These are phyloP conservation scores for Porites cylindrica DNA, from an alignment of 92 coral and sea anemone genomes.

Conservation along the genomic window DNA sequence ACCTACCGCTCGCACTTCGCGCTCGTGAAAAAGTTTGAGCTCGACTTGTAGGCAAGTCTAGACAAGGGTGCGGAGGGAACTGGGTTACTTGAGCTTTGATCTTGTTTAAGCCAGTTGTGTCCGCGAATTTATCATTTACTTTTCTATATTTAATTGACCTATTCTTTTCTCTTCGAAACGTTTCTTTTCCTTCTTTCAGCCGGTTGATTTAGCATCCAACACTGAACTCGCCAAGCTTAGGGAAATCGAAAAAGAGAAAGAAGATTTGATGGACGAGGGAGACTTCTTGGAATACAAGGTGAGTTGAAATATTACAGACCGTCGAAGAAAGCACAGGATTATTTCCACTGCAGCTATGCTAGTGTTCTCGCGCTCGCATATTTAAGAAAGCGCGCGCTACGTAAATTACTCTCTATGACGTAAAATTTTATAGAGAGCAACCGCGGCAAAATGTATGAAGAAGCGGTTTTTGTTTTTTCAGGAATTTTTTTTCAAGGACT, in stretches of 20 bases:
- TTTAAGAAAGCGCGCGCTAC: background rate
- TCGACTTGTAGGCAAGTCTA: too few species aligned
- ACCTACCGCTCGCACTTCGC: too few species aligned
- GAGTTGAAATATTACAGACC: background rate
- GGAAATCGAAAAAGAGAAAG: constrained; percentile 89
- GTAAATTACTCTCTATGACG: constrained; percentile 5
- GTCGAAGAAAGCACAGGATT: too few species aligned
- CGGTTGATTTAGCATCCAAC: constrained; percentile 50
- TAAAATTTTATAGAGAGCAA: background rate
- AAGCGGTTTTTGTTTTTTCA: background rate
- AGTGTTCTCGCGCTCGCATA: too few species aligned
- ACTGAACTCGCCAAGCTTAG: constrained; percentile 68
- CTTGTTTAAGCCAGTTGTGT: too few species aligned
- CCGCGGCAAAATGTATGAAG: background rate
- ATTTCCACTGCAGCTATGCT: too few species aligned
- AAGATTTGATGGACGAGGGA: constrained; percentile 87
- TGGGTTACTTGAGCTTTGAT: too few species aligned
- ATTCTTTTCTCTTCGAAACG: background rate
- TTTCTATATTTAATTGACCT: too few species aligned
- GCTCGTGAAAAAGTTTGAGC: too few species aligned
- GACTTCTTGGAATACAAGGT: constrained; percentile 97
- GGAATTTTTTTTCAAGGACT: background rate
- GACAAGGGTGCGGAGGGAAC: too few species aligned
- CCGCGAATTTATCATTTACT: too few species aligned
- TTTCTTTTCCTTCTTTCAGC: constrained; percentile 46